Evolutionary conservation across 2,797 vertebrate species (phyloP), one percentile per base, ranked within the genome.

Genomic region (Crypturellus tataupa): DNA sequence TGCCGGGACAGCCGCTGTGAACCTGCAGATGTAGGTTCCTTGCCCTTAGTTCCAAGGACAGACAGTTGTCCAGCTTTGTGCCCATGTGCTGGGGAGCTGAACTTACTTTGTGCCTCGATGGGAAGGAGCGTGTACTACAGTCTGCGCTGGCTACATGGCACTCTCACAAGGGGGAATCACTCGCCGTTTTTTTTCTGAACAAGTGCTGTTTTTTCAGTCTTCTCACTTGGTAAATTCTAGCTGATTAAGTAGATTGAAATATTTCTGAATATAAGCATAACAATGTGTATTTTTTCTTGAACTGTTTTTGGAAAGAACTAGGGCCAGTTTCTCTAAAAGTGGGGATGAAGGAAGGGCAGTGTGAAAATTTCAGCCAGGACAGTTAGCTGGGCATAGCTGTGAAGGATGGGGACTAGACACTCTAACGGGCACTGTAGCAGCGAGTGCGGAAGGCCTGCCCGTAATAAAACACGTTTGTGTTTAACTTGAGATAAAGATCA

Each of bases 111-210:
- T 80, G 80, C 19, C 65, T 68, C 42, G n/a, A n/a, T 85, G 49
- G 46, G 63, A 87, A 75, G 42, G 80, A 81, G n/a, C 25, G 31
- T 19, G 4, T 5, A 47, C 63, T 46, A 21, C 71, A 83, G 35
- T 27, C 24, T 92, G 64, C 39, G 9, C 71, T 55, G 71, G 10
- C n/a, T 60, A 80, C 24, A 12, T 4, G 1, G 65, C 78, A 71
- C 92, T 87, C 47, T 86, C 44, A 47, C 31, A 17, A 56, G n/a
- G 82, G 81, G 67, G 67, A 86, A 91, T 90, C 80, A 78, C 85
- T 94, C 91, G 85, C 70, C 72, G 11, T 59, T 89, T 82, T 85
- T 9, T 40, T 81, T 78, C 23, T 78, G 62, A 71, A 80, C 21
- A n/a, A 75, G 29, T 47, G 69, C 21, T 1, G 9, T 3, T 21